Conservation (phyloP, 2,888 invertebrate genomes). For the Melieria crassipennis region DNA sequence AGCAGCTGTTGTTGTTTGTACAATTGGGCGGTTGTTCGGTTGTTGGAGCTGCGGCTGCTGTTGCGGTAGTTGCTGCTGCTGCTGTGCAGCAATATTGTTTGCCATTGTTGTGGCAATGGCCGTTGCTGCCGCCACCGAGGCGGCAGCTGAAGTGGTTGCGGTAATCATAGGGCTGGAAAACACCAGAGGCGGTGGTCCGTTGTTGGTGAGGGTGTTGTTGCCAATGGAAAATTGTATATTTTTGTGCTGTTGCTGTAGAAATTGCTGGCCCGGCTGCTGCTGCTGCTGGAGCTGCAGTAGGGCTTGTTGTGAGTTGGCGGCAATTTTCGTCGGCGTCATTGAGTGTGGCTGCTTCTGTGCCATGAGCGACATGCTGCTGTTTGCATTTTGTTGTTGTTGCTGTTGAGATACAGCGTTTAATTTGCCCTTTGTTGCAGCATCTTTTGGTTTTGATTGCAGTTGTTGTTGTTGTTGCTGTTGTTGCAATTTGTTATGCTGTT, state of each 20-base stretch:
- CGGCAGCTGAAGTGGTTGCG: conserved; percentile 32
- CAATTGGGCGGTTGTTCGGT: no score
- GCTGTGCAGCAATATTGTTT: conserved; percentile 32
- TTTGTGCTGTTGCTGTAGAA: conserved; percentile 44
- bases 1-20: conserved; percentile 23
- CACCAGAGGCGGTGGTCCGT: conserved; percentile 44
- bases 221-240: conserved; percentile 40
- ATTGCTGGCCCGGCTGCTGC: conserved; percentile 36
- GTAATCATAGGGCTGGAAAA: conserved; percentile 37
- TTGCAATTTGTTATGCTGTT: conserved; percentile 29
- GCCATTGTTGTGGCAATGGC: conserved; percentile 31
- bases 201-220: conserved; percentile 9
- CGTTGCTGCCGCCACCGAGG: conserved; percentile 38
- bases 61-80: conserved; percentile 34
- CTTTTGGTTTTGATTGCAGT: conserved; percentile 33
- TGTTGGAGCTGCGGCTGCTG: conserved; percentile 29
- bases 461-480: conserved; percentile 20
- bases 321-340: conserved; percentile 37
- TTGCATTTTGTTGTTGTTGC: conserved; percentile 41
- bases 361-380: conserved; percentile 42
- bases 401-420: conserved; percentile 43
- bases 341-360: conserved; percentile 34
- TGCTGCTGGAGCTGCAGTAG: conserved; percentile 39
- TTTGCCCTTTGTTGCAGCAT: conserved; percentile 54
- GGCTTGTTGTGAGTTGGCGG: conserved; percentile 25